Evolutionary conservation across 2,113 vertebrate species (phyloP), one percentile per base, ranked within the genome.

Genomic region (Neopipo cinnamomea): DNA sequence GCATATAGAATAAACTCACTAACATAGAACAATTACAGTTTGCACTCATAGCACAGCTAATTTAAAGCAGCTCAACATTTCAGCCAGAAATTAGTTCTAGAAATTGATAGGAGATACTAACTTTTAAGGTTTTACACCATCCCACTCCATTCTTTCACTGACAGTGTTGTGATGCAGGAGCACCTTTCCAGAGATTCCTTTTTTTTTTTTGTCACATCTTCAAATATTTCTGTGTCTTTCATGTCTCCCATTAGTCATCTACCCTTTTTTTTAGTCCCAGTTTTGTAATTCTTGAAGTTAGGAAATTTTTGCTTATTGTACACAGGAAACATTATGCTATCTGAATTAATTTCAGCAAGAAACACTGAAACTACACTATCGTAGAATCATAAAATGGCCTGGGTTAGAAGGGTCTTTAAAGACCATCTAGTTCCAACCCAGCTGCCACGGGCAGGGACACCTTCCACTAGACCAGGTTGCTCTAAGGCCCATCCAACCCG

Each of bases 301-400:
- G 33, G 33, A 33, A 31, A 41, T 39, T 92, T 91, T 85, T 82
- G 18, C 21, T 67, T 56, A 11, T 31, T 52, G 21, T 50, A 16
- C 9, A 27, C 0, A 0, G 52, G 27, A 83, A 82, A 52, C 5
- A 4, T 89, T 50, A 11, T 23, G 46, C 9, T n/a, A 59, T 11
- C 19, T 68, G 53, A 65, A 71, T 52, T 79, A 27, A 78, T 76
- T 85, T 82, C 56, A 75, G 33, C 49, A 82, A 63, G 44, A 72
- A 9, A 5, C 24, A 49, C 30, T 66, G 42, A 39, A 56, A 75
- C 49, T 82, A 49, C 16, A 14, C 24, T 49, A 28, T 28, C 18
- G 28, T 4, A 42, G 49, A 42, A 41, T 44, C 41, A 55, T 11
- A 9, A 31, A 70, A 71, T 28, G 25, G 27, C 22, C 62, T 63